A percentile compares a stretch with the other conserved stretches of the same genome.
These are phyloP conservation scores for Zaprionus ornatus DNA, from an alignment of 1,140 invertebrate species.

Conservation along the genomic window DNA sequence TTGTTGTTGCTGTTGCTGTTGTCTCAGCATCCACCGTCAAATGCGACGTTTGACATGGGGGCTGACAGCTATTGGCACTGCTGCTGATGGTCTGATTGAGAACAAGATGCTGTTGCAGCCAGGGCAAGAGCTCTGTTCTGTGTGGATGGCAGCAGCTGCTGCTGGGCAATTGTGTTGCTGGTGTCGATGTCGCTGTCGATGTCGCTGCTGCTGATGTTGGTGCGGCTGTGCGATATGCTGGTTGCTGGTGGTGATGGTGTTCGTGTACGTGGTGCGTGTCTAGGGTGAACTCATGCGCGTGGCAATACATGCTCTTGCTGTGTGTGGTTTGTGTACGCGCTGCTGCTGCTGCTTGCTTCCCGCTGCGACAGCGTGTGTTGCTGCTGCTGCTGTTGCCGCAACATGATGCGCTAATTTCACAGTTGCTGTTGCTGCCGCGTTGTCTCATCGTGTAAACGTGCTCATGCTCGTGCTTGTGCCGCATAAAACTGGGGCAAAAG, in stretches of 20 bases:
- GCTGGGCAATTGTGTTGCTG: conserved; percentile 3
- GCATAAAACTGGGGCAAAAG: conserved; percentile 75
- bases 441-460: conserved; percentile 34
- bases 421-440: conserved; percentile 37
- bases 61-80: conserved; percentile 57
- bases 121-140: conserved; percentile 81
- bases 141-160: conserved; percentile 52
- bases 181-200: conserved; percentile 24
- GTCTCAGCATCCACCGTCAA: conserved; percentile 76
- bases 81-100: conserved; percentile 75
- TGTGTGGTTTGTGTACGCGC: conserved; percentile 68
- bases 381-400: conserved; percentile 41
- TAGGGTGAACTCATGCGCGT: conserved; percentile 57
- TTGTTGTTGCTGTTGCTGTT: conserved; percentile 35
- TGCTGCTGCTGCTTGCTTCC: conserved; percentile 24
- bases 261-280: conserved; percentile 58
- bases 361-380: conserved; percentile 26
- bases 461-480: conserved; percentile 63
- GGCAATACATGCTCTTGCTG: conserved; percentile 65
- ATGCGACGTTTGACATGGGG: conserved; percentile 69
- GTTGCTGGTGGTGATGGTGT: conserved; percentile 42
- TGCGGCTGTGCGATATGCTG: conserved; percentile 28
- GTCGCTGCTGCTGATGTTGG: conserved; percentile 23
- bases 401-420: conserved; percentile 31
- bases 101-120: conserved; percentile 83